phyloP scores from a whole-genome alignment of 2,113 vertebrate species.

The Urocitellus parryii region DNA sequence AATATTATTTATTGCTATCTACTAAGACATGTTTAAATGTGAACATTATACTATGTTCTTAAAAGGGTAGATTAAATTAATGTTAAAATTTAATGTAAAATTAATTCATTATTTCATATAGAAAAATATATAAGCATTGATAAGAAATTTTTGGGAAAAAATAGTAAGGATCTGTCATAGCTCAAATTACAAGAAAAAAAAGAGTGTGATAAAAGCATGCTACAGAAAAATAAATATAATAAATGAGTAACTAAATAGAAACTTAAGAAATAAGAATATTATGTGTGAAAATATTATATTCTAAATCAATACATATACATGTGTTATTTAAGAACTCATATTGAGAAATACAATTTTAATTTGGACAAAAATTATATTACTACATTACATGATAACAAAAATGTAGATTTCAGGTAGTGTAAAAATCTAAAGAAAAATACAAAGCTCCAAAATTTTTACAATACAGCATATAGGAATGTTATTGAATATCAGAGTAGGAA shows the following conservation, averaged over 20 bases:
- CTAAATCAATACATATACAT: neutral
- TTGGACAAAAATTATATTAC: neutral
- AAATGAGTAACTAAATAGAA: neutral
- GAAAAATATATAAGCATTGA: neutral
- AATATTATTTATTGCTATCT: neutral
- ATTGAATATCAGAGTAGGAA: neutral
- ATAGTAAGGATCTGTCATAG: neutral
- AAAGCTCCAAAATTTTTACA: neutral
- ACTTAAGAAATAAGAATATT: neutral
- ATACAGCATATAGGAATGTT: neutral
- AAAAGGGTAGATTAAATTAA: neutral
- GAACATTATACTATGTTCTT: neutral
- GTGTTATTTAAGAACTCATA: neutral
- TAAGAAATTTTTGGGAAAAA: neutral
- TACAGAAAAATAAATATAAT: neutral
- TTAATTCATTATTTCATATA: slow-evolving; percentile 9
- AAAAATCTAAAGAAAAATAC: neutral
- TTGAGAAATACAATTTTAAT: neutral
- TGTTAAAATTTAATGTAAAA: neutral
- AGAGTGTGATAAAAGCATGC: neutral
- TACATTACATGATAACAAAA: neutral
- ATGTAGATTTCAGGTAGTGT: neutral
- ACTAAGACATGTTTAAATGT: neutral
- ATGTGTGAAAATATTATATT: neutral
- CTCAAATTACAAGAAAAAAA: neutral